Percentiles rank a stretch among this genome's conserved stretches.
phyloP scores from a whole-genome alignment of 2,888 invertebrate genomes.

The Apotomis betuletana region DNA sequence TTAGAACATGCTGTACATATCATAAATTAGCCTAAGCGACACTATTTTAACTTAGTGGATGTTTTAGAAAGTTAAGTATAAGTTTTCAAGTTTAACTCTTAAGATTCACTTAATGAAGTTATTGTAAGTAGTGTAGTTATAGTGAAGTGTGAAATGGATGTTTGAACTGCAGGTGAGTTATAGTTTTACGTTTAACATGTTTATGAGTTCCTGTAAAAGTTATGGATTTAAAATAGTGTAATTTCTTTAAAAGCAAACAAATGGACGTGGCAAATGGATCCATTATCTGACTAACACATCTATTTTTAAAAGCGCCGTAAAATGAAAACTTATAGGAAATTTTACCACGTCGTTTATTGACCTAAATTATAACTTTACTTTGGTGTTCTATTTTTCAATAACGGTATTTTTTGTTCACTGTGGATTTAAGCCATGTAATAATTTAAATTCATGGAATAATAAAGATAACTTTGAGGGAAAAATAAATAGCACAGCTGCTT shows the following conservation, averaged over 20 bases:
- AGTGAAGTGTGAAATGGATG: slow-evolving; percentile 39
- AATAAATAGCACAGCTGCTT: too few species aligned
- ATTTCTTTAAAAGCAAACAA: slow-evolving; percentile 24
- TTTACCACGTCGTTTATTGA: background rate
- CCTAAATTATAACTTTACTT: background rate
- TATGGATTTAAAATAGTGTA: slow-evolving; percentile 6
- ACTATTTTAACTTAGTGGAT: slow-evolving; percentile 18
- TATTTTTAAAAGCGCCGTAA: slow-evolving; percentile 7
- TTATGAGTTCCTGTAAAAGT: background rate
- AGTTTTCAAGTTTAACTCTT: slow-evolving; percentile 43
- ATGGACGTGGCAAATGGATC: slow-evolving; percentile 8
- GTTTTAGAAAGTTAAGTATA: slow-evolving; percentile 46
- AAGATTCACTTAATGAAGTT: slow-evolving; percentile 24
- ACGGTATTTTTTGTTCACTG: background rate
- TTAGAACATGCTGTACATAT: slow-evolving; percentile 21
- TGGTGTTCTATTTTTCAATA: background rate
- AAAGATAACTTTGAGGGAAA: too few species aligned
- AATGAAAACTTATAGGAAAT: background rate
- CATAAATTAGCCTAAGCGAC: slow-evolving; percentile 2
- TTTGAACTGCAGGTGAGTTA: slow-evolving; percentile 37
- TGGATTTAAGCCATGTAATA: background rate
- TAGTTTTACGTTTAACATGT: background rate
- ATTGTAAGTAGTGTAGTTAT: slow-evolving; percentile 29
- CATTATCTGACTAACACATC: slow-evolving; percentile 10
- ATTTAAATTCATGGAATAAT: background rate